A percentile compares a stretch with the other conserved stretches of the same genome.
These are phyloP conservation scores for Balearica regulorum DNA, from an alignment of 2,797 vertebrate species.

Conservation along the genomic window DNA sequence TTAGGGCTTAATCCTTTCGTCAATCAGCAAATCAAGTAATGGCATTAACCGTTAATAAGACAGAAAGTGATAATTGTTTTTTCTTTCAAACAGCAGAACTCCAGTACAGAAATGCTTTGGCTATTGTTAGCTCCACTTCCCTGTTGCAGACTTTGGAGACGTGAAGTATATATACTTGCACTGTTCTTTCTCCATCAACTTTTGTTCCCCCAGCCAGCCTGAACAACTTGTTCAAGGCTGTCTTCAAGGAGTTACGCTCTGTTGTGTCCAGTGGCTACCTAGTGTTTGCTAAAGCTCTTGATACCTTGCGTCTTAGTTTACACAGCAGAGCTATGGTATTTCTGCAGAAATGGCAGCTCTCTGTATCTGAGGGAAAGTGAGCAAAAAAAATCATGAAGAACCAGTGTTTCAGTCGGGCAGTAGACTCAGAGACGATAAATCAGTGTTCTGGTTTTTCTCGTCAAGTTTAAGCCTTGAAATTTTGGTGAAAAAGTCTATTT, in stretches of 20 bases:
- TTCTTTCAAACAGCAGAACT: background rate
- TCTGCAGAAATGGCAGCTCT: background rate
- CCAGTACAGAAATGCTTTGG: background rate
- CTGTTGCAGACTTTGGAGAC: background rate
- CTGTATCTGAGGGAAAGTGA: background rate
- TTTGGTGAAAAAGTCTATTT: background rate
- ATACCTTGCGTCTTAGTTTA: background rate
- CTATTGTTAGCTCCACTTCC: background rate
- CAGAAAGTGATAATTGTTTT: background rate
- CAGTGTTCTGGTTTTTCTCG: background rate
- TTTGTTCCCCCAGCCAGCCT: background rate
- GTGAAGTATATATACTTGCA: accelerated
- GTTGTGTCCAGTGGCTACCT: background rate
- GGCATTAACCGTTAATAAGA: background rate
- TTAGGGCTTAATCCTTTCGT: background rate
- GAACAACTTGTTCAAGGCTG: background rate
- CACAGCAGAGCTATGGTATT: background rate
- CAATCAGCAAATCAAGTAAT: background rate
- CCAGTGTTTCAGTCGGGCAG: background rate
- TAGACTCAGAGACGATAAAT: background rate
- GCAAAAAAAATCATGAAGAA: background rate
- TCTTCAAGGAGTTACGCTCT: background rate
- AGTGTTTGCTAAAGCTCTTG: background rate
- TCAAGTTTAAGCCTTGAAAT: background rate
- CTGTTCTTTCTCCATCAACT: background rate